phyloP scores from a whole-genome alignment of 2,113 vertebrate species.

The Scalopus aquaticus region DNA sequence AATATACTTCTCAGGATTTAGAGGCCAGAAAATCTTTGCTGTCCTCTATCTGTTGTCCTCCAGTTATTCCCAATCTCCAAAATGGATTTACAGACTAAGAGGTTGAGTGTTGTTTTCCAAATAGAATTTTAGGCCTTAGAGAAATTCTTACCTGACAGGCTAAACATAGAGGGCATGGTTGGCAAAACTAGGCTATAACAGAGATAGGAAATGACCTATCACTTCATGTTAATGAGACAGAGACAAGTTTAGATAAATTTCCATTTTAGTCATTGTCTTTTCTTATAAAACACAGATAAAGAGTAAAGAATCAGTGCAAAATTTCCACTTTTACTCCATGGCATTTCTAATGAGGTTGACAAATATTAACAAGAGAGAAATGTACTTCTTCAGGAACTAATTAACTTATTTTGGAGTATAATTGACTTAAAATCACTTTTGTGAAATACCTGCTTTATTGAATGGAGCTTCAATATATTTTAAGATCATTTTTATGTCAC shows the following conservation, averaged over 20 bases:
- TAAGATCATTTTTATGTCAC: not conserved
- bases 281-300: not conserved
- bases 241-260: not conserved
- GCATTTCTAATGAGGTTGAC: not conserved
- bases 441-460: not conserved
- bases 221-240: conserved; percentile 12
- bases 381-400: not conserved
- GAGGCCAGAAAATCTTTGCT: not conserved
- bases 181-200: not conserved
- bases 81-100: not conserved
- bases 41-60: not conserved
- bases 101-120: conserved; percentile 26
- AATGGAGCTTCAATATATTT: not conserved
- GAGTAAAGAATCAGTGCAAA: not conserved
- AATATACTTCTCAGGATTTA: not conserved
- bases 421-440: not conserved
- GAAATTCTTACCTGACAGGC: not conserved
- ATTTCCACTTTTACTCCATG: not conserved
- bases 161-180: not conserved
- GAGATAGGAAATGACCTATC: not conserved
- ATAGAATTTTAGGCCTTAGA: conserved; percentile 9
- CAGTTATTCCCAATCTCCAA: not conserved
- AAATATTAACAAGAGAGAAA: not conserved
- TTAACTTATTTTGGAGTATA: not conserved
- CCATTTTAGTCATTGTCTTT: conserved; percentile 30